Conservation (phyloP, 92 coral and sea anemone species). For the Anthopleura xanthogrammica region DNA sequence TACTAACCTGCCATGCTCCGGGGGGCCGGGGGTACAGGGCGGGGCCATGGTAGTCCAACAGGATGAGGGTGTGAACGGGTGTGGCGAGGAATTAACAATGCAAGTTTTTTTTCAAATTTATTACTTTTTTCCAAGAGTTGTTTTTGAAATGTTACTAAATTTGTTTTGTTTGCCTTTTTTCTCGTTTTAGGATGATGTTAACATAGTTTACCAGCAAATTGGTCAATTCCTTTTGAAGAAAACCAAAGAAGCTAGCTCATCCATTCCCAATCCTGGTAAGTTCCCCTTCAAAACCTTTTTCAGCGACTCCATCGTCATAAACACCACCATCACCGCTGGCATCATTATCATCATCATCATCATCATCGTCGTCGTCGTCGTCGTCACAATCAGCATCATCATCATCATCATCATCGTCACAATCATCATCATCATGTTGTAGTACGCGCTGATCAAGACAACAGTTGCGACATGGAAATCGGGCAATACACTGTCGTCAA, state of each 20-base stretch:
- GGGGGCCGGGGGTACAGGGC: too few relatives aligned
- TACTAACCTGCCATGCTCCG: too few relatives aligned
- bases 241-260: constrained; percentile 45
- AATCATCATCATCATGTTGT: neutral
- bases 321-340: neutral
- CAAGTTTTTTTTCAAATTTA: neutral
- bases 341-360: neutral
- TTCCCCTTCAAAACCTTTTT: neutral
- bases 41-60: too few relatives aligned
- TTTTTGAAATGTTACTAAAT: neutral
- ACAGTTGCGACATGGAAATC: too few relatives aligned
- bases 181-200: constrained; percentile 54
- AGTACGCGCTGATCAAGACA: too few relatives aligned
- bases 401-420: neutral
- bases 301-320: neutral
- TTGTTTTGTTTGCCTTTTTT: neutral
- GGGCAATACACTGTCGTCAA: too few relatives aligned
- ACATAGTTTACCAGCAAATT: constrained; percentile 50
- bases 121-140: neutral
- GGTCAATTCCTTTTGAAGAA: constrained; percentile 60
- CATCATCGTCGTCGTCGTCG: neutral
- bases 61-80: too few relatives aligned
- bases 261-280: constrained; percentile 37
- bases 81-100: too few relatives aligned
- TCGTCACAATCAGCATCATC: neutral